These are phyloP conservation scores for Argyra leucocephala DNA, from an alignment of 2,888 invertebrate species.

Conservation along the genomic window DNA sequence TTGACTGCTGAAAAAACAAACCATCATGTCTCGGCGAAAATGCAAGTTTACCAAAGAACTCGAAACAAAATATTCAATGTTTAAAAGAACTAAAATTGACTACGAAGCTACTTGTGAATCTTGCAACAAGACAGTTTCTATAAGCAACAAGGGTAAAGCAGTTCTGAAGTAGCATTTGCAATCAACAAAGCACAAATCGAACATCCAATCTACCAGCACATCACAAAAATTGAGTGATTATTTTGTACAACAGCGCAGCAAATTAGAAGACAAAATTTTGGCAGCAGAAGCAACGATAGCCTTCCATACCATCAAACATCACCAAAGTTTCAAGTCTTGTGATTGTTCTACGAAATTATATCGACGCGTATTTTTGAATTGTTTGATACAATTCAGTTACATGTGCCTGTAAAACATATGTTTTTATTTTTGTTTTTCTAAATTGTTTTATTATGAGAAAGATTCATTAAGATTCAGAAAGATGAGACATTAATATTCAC, in stretches of 20 bases:
- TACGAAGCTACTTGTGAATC: background rate
- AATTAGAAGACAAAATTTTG: slow-evolving; percentile 1
- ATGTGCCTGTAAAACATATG: too few species aligned
- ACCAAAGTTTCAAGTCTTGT: background rate
- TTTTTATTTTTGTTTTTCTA: too few species aligned
- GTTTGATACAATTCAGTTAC: too few species aligned
- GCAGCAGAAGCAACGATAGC: slow-evolving; percentile 8
- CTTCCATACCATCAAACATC: slow-evolving; percentile 11
- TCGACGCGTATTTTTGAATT: background rate
- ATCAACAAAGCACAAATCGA: slow-evolving; percentile 1
- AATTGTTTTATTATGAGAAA: too few species aligned
- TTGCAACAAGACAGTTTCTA: background rate
- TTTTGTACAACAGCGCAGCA: background rate
- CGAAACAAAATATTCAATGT: background rate
- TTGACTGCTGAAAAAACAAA: background rate
- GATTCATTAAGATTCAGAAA: too few species aligned
- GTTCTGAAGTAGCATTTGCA: background rate
- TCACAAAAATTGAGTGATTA: background rate
- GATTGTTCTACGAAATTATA: slow-evolving; percentile 4
- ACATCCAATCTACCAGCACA: background rate
- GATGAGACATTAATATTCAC: too few species aligned
- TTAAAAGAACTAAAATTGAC: background rate
- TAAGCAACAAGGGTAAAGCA: background rate
- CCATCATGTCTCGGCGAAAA: slow-evolving; percentile 7
- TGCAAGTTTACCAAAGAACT: background rate